Conservation (phyloP, 2,888 invertebrate genomes). For the Ophraella communa region DNA sequence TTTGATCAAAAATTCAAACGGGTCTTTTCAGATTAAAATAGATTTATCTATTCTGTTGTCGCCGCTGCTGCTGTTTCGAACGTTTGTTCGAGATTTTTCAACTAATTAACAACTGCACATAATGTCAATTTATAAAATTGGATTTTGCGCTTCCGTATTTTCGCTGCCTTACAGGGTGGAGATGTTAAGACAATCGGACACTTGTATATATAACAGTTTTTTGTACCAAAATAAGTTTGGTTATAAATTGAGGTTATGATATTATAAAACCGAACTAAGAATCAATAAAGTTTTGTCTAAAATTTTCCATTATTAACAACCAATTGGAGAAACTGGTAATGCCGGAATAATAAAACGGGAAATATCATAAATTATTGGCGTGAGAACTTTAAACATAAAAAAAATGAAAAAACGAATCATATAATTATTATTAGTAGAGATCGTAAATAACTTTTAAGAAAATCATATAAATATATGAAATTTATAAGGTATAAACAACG, state of each 20-base stretch:
- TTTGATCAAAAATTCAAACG: conserved; percentile 56
- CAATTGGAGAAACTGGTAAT: background rate
- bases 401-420: background rate
- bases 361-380: background rate
- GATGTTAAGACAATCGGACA: no score
- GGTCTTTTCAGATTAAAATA: conserved; percentile 53
- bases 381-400: no score
- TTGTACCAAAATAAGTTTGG: no score
- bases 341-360: background rate
- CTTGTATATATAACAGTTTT: no score
- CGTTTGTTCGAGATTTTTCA: conserved; percentile 34
- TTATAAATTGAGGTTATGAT: no score
- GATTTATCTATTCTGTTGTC: conserved; percentile 40
- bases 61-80: background rate
- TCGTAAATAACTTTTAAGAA: background rate
- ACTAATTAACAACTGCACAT: conserved; percentile 33
- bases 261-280: no score
- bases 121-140: conserved; percentile 17
- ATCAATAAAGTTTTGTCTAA: background rate
- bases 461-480: no score
- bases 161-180: background rate
- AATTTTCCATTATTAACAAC: background rate
- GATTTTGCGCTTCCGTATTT: conserved; percentile 19
- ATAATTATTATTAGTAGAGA: background rate
- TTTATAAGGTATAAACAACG: no score